A percentile compares a stretch with the other conserved stretches of the same genome.
These are phyloP conservation scores for Xyliphius kryptos DNA, from an alignment of 2,113 vertebrate genomes.

Conservation along the genomic window DNA sequence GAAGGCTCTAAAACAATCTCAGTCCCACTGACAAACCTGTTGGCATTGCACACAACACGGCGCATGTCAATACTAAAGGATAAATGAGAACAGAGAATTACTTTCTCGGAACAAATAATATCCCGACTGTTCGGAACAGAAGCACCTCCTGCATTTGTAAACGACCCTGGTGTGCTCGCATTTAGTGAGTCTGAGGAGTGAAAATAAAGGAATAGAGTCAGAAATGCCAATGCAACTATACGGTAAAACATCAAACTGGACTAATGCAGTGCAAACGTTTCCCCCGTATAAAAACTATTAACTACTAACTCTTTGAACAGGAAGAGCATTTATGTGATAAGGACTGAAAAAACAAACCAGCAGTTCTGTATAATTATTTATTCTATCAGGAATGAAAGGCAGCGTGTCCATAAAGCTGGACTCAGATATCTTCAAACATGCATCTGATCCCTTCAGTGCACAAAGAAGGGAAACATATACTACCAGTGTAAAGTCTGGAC, in stretches of 20 bases:
- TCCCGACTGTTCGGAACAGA: neutral
- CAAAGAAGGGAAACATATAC: no score
- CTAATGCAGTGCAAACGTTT: neutral
- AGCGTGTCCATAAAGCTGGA: no score
- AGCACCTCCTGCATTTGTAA: neutral
- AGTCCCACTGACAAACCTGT: no score
- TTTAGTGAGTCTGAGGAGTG: neutral
- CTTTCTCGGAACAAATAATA: neutral
- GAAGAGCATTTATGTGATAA: neutral
- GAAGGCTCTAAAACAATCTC: no score
- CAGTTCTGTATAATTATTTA: no score
- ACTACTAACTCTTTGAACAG: conserved; percentile 8
- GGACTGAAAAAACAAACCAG: conserved; percentile 1
- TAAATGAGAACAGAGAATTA: neutral
- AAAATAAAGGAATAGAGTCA: neutral
- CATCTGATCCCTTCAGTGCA: no score
- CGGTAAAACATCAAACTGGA: neutral
- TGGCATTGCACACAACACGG: no score
- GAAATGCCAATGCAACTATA: neutral
- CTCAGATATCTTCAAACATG: no score
- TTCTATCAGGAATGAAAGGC: no score
- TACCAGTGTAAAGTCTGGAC: no score
- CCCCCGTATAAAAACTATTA: conserved; percentile 2
- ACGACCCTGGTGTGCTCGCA: neutral
- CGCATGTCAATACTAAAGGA: no score